Percentiles rank a stretch among this genome's conserved stretches.
Evolutionary conservation across 64 coral and sea anemone genomes (phyloP).

Genomic region (Actinia equina): DNA sequence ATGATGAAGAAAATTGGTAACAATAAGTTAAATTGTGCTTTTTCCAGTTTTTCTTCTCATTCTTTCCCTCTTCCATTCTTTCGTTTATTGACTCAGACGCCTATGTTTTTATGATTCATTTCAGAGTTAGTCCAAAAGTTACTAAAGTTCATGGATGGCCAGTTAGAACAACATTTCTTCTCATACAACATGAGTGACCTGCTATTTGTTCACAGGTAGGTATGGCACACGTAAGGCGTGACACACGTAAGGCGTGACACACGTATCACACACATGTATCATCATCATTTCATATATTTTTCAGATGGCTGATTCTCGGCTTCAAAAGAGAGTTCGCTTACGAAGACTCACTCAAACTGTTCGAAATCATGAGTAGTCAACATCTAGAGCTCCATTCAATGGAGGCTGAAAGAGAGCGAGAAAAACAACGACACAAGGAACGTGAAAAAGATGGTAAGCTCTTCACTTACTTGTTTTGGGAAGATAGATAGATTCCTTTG

Average conservation of each 20-base stretch:
- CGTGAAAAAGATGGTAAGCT: conserved; percentile 71
- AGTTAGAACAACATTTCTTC: conserved; percentile 73
- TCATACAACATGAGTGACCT: conserved; percentile 69
- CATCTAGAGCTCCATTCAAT: conserved; percentile 83
- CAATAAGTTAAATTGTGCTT: not conserved
- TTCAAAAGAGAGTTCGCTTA: conserved; percentile 96
- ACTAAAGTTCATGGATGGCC: conserved; percentile 76
- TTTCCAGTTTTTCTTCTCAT: not conserved
- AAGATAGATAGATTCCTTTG: too few species aligned
- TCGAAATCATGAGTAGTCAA: conserved; percentile 96
- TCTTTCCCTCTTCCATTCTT: too few species aligned
- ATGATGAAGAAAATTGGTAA: conserved; percentile 94
- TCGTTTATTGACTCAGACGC: too few species aligned
- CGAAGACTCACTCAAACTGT: conserved; percentile 81
- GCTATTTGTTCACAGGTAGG: conserved; percentile 93
- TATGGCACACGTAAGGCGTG: not conserved
- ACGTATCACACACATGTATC: too few species aligned
- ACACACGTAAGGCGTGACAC: too few species aligned
- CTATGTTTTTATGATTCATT: not conserved
- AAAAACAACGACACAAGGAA: conserved; percentile 67
- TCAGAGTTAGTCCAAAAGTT: conserved; percentile 77
- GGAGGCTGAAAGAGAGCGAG: conserved; percentile 85
- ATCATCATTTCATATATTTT: too few species aligned
- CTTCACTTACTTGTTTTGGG: too few species aligned
- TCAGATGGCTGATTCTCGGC: conserved; percentile 86